These are phyloP conservation scores for Pseudobourletiella spinata DNA, from an alignment of 1,140 invertebrate genomes.

Conservation along the genomic window DNA sequence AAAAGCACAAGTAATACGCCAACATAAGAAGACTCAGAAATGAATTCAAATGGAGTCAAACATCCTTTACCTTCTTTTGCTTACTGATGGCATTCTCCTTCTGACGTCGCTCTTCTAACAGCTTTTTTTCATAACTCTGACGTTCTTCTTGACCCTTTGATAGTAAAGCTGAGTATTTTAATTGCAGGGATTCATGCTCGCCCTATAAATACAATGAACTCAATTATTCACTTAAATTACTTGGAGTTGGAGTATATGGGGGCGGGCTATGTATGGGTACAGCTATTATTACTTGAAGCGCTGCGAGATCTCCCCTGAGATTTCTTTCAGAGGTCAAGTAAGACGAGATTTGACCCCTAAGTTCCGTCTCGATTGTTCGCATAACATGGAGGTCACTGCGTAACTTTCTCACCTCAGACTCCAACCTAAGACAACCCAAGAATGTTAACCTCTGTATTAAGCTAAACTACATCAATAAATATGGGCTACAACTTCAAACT, in stretches of 20 bases:
- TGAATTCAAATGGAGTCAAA: too few species aligned
- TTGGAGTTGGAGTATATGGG: too few species aligned
- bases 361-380: conserved; percentile 71
- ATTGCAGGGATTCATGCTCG: conserved; percentile 33
- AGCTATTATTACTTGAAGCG: conserved; percentile 54
- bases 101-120: conserved; percentile 25
- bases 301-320: conserved; percentile 60
- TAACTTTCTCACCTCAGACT: conserved; percentile 65
- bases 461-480: too few species aligned
- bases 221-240: not conserved
- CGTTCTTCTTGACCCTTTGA: conserved; percentile 34
- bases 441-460: too few species aligned
- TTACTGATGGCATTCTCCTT: conserved; percentile 35
- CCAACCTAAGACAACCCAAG: conserved; percentile 48
- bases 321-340: conserved; percentile 59
- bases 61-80: conserved; percentile 30
- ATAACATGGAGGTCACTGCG: conserved; percentile 66
- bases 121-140: conserved; percentile 31
- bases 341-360: conserved; percentile 65
- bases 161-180: conserved; percentile 36
- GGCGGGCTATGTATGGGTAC: not conserved
- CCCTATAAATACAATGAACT: conserved; percentile 42
- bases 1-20: not conserved
- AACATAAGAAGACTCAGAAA: too few species aligned
- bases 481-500: conserved; percentile 16